Percentiles rank a stretch among this genome's conserved stretches.
Conservation (phyloP, 2,113 vertebrate genomes). For the Zeus faber region DNA sequence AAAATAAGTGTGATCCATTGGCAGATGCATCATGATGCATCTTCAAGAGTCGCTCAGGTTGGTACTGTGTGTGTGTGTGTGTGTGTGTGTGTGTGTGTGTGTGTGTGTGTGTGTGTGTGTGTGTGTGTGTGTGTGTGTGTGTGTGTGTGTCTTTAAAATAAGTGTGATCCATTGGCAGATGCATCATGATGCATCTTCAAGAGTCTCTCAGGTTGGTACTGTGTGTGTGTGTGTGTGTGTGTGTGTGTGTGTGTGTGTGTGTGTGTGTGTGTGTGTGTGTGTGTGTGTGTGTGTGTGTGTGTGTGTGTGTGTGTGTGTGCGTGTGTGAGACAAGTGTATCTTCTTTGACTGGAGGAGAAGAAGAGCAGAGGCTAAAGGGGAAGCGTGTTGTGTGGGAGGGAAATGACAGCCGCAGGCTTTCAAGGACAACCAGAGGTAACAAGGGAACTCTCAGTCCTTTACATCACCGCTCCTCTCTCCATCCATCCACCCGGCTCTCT, state of each 20-base stretch:
- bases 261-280: not conserved
- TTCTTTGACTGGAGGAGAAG: not conserved
- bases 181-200: too few species aligned
- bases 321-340: not conserved
- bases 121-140: not conserved
- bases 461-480: conserved; percentile 24
- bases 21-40: too few species aligned
- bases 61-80: not conserved
- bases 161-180: too few species aligned
- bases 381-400: conserved; percentile 30
- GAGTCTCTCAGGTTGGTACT: not conserved
- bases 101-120: not conserved
- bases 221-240: not conserved
- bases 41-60: too few species aligned
- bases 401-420: conserved; percentile 26
- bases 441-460: conserved; percentile 20
- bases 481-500: conserved; percentile 23
- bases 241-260: not conserved
- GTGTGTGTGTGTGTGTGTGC: not conserved
- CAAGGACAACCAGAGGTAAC: conserved; percentile 49
- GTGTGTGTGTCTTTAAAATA: not conserved
- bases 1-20: too few species aligned
- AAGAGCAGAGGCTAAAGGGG: conserved; percentile 1
- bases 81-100: not conserved
- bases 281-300: not conserved